Evolutionary conservation across 2,888 invertebrate species (phyloP), one percentile per base, ranked within the genome.

Genomic region (Eupithecia pulchellata): DNA sequence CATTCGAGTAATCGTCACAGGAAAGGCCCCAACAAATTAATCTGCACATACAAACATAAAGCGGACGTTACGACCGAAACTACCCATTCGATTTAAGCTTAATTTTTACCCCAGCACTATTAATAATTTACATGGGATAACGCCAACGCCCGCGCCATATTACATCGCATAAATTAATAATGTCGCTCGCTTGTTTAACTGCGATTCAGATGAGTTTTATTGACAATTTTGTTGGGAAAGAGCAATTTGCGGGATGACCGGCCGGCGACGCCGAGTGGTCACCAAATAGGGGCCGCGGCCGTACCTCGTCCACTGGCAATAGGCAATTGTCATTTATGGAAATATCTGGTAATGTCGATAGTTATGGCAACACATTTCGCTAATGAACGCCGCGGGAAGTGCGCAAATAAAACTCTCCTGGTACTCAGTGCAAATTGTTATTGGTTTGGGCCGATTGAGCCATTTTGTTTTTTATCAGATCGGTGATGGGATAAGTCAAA

Each of bases 171-270:
- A 94, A 94, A 93, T 94, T 94, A 93, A 94, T 94, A 93, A 93
- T 92, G 92, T 91, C 91, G 90, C 88, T 89, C 92, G 93, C 93
- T 90, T 93, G 92, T 93, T 94, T 93, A 92, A 93, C 93, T 94
- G 93, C 93, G 94, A 94, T 93, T 93, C 93, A 91, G 93, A 93
- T 93, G 93, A 93, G 91, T 94, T 94, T 94, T 94, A 94, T 94
- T 94, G 94, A 92, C 94, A 93, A 94, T 94, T 91, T 93, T 91
- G 94, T 90, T 92, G 91, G 91, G 90, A 91, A 91, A 93, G 92
- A 89, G 94, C 93, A 93, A 93, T 94, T 94, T 94, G 93, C 89
- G 93, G 93, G 89, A 93, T 92, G 91, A 88, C 89, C 92, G 85
- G 87, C 86, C 86, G 85, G 87, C 85, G 90, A 88, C 90, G 90